Base-by-base conservation (phyloP, 2,888 invertebrate genomes). In the Phlogophora meticulosa region DNA sequence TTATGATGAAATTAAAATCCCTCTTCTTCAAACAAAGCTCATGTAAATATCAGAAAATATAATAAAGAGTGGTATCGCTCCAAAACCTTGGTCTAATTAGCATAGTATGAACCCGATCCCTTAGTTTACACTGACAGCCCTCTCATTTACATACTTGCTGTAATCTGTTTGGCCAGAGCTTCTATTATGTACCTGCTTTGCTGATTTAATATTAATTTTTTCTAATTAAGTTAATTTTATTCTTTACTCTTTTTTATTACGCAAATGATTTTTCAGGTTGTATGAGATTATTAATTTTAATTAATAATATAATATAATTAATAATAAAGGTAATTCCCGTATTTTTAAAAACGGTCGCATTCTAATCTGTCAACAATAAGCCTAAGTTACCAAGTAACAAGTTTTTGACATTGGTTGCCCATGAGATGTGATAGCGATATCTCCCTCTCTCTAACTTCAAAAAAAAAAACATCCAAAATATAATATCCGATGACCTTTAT, bases 121-220 rank as follows among this genome's bases (percentile, higher is more conserved):
- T 49, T 46, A 42, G 40, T 58, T 73, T 46, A 28, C 20, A 28
- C 72, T 40, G 28, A 32, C 63, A 52, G 55, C 40, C 34, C 13
- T 11, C 46, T 69, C 58, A 69, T 74, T 69, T 63, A 51, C 63
- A 73, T 74, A 63, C 24, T 24, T 13, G 7, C 36, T 70, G 63
- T 56, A 48, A 64, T 59, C 49, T 63, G 28, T 46, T 17, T 13
- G 36, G 24, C 17, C 48, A 48, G 36, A 46, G 38, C 3, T 28
- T 55, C 46, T 17, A 10, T 36, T 53, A 53, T 20, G 9, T 46
- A 57, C 46, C 65, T 66, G 28, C 43, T 43, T 43, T 46, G 1
- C 22, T 49, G 17, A 36, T 72, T 72, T 58, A 22, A 62, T 46
- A 53, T 56, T 32, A 40, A 28, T 46, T 40, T 42, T 36, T n/a